A percentile compares a stretch with the other conserved stretches of the same genome.
Conservation (phyloP, 2,113 vertebrate genomes). For the Sakesphorus luctuosus region DNA sequence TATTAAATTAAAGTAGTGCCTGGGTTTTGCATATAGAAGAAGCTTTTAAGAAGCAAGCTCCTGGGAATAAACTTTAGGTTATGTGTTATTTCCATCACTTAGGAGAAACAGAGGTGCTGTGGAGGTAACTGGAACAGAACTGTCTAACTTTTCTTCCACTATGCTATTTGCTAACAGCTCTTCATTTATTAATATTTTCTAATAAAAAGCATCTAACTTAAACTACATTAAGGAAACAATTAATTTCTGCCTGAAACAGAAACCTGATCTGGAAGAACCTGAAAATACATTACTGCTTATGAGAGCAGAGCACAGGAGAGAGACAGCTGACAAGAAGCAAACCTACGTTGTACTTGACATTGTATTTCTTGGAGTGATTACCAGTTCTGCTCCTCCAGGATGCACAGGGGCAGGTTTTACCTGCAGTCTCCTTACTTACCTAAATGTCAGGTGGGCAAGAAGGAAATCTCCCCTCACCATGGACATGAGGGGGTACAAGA, state of each 20-base stretch:
- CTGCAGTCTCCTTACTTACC: neutral
- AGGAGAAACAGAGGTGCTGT: neutral
- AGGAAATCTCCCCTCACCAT: neutral
- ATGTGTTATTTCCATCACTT: neutral
- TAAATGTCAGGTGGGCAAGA: neutral
- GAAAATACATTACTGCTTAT: neutral
- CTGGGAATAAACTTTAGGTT: neutral
- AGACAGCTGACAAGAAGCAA: neutral
- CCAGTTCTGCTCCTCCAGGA: neutral
- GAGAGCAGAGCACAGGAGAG: neutral
- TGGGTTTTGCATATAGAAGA: neutral
- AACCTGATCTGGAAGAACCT: neutral
- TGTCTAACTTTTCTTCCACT: neutral
- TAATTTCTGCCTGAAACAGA: neutral
- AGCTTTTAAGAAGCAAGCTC: neutral
- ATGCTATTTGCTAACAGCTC: neutral
- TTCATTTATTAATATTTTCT: neutral
- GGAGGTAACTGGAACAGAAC: neutral
- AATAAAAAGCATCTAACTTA: neutral
- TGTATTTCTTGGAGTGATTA: neutral
- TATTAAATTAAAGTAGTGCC: neutral
- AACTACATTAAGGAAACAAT: neutral
- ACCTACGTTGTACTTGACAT: rapidly evolving
- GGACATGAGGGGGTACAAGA: neutral
- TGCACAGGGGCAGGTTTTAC: no score